A percentile compares a stretch with the other conserved stretches of the same genome.
Conservation (phyloP, 2,113 vertebrate species). For the Mastomys natalensis region DNA sequence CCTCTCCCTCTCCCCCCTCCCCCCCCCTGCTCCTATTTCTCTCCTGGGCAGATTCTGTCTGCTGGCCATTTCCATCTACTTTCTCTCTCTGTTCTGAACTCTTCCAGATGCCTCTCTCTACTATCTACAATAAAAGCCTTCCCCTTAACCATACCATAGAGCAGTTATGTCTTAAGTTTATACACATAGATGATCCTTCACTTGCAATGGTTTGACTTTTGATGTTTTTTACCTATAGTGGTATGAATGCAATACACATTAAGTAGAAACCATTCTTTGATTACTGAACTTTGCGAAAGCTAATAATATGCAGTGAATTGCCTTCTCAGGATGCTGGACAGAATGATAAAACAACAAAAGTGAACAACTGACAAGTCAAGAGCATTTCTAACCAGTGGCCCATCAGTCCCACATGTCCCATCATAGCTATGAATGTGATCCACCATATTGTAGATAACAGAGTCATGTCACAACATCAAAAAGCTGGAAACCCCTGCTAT, state of each 20-base stretch:
- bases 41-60: neutral
- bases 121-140: neutral
- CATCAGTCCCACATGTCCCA: neutral
- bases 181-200: neutral
- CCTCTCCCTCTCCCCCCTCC: neutral
- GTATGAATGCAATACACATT: neutral
- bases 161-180: neutral
- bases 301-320: neutral
- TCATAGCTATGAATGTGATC: neutral
- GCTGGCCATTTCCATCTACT: neutral
- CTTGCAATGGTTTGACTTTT: neutral
- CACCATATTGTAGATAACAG: neutral
- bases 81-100: neutral
- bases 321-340: neutral
- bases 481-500: neutral
- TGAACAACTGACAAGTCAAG: neutral
- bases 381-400: neutral
- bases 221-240: neutral
- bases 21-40: neutral
- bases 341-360: neutral
- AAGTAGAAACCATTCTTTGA: constrained; percentile 3
- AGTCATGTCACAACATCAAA: neutral
- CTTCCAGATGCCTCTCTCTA: neutral
- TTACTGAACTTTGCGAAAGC: neutral
- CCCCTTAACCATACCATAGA: neutral